Evolutionary conservation across 2,113 vertebrate species (phyloP).

Genomic region (Noturus placidus): DNA sequence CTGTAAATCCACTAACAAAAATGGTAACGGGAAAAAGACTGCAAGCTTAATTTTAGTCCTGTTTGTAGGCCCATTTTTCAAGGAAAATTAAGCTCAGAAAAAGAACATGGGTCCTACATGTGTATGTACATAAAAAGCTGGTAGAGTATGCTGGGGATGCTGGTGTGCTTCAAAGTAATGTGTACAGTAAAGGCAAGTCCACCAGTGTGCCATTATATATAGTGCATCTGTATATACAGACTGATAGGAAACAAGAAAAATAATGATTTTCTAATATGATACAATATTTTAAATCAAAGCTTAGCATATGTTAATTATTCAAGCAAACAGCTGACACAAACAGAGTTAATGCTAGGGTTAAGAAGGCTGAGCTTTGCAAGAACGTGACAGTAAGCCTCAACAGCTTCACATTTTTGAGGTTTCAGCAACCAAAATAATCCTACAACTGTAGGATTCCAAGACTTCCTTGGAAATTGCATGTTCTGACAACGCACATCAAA

Average conservation of each 20-base stretch:
- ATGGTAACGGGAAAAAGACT: not conserved
- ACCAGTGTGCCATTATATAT: too few relatives aligned
- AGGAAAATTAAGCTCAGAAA: not conserved
- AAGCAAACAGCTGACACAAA: slow-evolving; percentile 16
- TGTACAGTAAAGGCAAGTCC: too few relatives aligned
- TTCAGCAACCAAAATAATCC: slow-evolving; percentile 44
- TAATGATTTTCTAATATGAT: not conserved
- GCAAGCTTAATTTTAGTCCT: slow-evolving; percentile 40
- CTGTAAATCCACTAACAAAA: not conserved
- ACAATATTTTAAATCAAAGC: not conserved
- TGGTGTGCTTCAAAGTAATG: not conserved
- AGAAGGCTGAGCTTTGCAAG: slow-evolving; percentile 16
- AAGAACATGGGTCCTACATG: not conserved
- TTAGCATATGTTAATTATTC: not conserved
- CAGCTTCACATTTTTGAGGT: slow-evolving; percentile 46
- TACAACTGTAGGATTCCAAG: not conserved
- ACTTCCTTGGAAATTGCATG: slow-evolving; percentile 14
- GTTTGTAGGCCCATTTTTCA: slow-evolving; percentile 21
- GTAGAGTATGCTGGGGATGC: not conserved
- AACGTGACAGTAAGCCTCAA: slow-evolving; percentile 28
- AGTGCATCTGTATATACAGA: not conserved
- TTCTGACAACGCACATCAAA: not conserved
- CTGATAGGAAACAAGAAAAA: not conserved
- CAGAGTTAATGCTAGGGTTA: slow-evolving; percentile 17
- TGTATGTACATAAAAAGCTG: not conserved